Base-by-base conservation (phyloP, 1,140 invertebrate genomes). In the Heliconius hermathena region DNA sequence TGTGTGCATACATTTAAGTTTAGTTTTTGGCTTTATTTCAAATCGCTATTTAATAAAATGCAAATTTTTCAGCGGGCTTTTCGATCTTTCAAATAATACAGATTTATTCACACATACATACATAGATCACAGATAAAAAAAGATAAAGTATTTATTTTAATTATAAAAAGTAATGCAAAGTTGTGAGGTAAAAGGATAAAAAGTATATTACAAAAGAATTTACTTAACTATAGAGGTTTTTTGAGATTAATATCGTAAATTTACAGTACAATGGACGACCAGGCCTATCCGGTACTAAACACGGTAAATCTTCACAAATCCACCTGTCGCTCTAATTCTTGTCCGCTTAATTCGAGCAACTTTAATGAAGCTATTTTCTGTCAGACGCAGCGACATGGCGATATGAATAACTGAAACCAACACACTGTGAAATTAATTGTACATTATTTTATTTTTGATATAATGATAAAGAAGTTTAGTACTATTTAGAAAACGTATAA, bases 321-420 rank as follows among this genome's bases (percentile, higher is more conserved):
- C 83, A 84, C 83, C 76, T 82, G 83, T 84, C 81, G 77, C 79
- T 81, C 80, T 80, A 83, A 81, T 82, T 81, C 81, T 80, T 81
- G 83, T 82, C 81, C 73, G 76, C 73, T 76, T 78, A 76, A 79
- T 81, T 78, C 77, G 72, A 82, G 75, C 77, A 79, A 74, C 77
- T 80, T 81, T 77, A 81, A 83, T 81, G 80, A 77, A 80, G 80
- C 82, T 82, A 73, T 85, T 85, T 82, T 73, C 74, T 81, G 77
- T 79, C 79, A 77, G 76, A 60, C 78, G 77, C 75, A 78, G 26
- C 18, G 33, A 73, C 49, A 66, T 41, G 36, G 60, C 60, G 26
- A 29, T 11, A 26, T 66, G 60, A 57, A 57, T 57, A 57, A 66
- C 22, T 66, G 60, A 29, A 66, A 0, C 60, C 22, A 66, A 66